A percentile compares a stretch with the other conserved stretches of the same genome.
Evolutionary conservation across 2,113 vertebrate species (phyloP).

Genomic region (Craseonycteris thonglongyai): DNA sequence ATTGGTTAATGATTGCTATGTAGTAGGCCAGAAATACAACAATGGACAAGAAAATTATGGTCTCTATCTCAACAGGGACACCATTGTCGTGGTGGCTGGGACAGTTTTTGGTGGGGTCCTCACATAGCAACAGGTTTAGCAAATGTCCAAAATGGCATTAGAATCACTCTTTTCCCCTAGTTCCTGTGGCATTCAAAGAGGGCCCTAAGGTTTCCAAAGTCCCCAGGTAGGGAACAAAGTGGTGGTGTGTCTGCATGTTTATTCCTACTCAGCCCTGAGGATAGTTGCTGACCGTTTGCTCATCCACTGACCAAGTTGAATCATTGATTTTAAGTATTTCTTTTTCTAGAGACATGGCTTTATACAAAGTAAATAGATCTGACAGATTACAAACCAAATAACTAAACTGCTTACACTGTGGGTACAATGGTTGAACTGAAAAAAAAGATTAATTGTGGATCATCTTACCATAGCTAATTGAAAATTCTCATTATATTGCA

Average conservation of each 20-base stretch:
- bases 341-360: neutral
- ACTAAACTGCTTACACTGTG: neutral
- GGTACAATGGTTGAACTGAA: neutral
- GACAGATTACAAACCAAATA: constrained; percentile 13
- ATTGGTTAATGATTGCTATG: neutral
- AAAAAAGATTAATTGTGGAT: constrained; percentile 5
- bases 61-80: neutral
- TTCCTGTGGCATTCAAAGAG: neutral
- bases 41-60: neutral
- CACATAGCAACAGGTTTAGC: neutral
- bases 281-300: neutral
- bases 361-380: neutral
- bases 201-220: neutral
- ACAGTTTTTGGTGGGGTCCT: neutral
- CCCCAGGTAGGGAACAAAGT: neutral
- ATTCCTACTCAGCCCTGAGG: neutral
- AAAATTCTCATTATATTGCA: constrained; percentile 1
- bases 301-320: neutral
- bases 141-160: neutral
- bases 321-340: constrained; percentile 6
- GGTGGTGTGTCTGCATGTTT: neutral
- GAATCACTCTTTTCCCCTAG: neutral
- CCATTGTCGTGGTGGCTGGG: neutral
- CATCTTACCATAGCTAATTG: constrained; percentile 12
- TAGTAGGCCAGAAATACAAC: neutral